phyloP scores from a whole-genome alignment of 2,113 vertebrate species.

The Eulacestoma nigropectus region DNA sequence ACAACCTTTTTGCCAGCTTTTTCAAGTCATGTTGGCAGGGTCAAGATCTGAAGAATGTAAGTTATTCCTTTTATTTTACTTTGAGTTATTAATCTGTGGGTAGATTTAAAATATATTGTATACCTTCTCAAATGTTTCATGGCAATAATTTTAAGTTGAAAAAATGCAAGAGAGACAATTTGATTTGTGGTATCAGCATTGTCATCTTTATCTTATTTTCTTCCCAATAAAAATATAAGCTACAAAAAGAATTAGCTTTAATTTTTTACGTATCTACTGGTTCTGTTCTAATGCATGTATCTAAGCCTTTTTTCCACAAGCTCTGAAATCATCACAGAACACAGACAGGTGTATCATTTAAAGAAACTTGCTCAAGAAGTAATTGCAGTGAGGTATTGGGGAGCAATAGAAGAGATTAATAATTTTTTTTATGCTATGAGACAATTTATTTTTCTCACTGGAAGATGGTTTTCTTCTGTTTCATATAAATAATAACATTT shows the following conservation, averaged over 20 bases:
- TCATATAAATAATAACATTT: background rate
- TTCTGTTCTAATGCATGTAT: background rate
- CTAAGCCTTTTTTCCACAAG: background rate
- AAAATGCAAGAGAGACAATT: background rate
- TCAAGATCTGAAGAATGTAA: background rate
- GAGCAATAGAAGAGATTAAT: background rate
- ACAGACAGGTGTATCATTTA: background rate
- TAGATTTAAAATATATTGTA: background rate
- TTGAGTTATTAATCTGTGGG: background rate
- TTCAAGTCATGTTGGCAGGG: background rate
- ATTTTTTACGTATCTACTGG: background rate
- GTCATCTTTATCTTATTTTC: background rate
- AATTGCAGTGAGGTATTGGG: background rate
- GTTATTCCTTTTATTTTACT: background rate
- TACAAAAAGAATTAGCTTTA: background rate
- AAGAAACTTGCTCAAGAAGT: background rate
- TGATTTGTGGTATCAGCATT: background rate
- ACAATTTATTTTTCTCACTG: background rate
- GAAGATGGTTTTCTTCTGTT: background rate
- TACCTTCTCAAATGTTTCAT: background rate
- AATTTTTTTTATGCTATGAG: background rate
- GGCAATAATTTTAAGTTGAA: background rate
- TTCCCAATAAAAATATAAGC: background rate
- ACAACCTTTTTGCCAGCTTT: slow-evolving; percentile 10
- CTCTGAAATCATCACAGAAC: background rate